Evolutionary conservation across 2,888 invertebrate genomes (phyloP).

Genomic region (Agriopis leucophaearia): DNA sequence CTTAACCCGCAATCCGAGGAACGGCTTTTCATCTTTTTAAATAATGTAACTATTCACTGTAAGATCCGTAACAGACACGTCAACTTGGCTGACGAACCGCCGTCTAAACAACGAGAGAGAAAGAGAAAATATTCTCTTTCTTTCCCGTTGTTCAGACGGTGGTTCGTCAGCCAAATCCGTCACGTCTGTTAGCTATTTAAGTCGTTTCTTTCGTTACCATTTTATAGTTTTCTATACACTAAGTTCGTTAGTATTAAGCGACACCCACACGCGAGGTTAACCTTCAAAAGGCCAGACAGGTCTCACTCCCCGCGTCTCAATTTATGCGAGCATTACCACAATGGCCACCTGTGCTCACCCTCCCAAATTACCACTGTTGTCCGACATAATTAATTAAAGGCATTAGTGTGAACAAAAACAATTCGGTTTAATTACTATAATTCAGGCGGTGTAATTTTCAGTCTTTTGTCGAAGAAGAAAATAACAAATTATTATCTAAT

Average conservation of each 20-base stretch:
- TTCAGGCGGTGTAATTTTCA: slow-evolving; percentile 16
- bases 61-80: too few species aligned
- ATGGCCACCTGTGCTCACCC: slow-evolving; percentile 31
- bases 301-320: slow-evolving; percentile 31
- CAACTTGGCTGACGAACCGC: too few species aligned
- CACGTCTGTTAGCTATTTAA: too few species aligned
- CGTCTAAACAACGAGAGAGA: too few species aligned
- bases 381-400: slow-evolving; percentile 43
- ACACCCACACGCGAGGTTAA: slow-evolving; percentile 14
- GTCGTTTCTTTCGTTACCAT: too few species aligned
- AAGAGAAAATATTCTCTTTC: too few species aligned
- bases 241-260: neutral
- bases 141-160: too few species aligned
- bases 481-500: too few species aligned
- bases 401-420: slow-evolving; percentile 54
- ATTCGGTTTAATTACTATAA: slow-evolving; percentile 59
- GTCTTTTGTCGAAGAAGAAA: neutral
- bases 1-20: too few species aligned
- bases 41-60: too few species aligned
- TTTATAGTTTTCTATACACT: neutral
- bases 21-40: too few species aligned
- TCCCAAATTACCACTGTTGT: slow-evolving; percentile 40
- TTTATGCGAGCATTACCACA: slow-evolving; percentile 41
- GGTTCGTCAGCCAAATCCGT: too few species aligned
- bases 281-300: slow-evolving; percentile 29